phyloP scores from a whole-genome alignment of 2,888 invertebrate species.

The Argyra leucocephala region DNA sequence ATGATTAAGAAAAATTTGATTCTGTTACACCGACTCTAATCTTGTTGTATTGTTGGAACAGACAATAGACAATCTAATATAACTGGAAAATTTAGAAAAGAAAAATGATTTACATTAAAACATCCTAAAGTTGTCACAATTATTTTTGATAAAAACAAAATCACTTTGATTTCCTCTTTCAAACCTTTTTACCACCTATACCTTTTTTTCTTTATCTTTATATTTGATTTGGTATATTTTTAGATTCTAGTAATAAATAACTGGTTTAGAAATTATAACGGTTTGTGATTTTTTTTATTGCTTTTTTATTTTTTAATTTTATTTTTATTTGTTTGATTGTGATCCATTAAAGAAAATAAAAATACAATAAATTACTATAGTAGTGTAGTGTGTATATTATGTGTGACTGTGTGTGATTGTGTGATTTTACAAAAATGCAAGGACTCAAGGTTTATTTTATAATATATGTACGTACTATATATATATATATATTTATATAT shows the following conservation, averaged over 20 bases:
- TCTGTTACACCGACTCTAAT: too few species aligned
- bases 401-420: too few species aligned
- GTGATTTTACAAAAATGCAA: too few species aligned
- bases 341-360: background rate
- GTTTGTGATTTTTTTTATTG: background rate
- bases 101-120: too few species aligned
- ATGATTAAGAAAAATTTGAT: too few species aligned
- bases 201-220: background rate
- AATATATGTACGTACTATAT: too few species aligned
- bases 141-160: background rate
- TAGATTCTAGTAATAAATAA: background rate
- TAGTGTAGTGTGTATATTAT: too few species aligned
- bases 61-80: too few species aligned
- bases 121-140: background rate
- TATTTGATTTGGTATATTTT: background rate
- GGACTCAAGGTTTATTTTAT: too few species aligned
- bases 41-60: too few species aligned
- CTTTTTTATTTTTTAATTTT: background rate
- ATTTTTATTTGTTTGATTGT: background rate
- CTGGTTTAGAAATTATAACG: background rate
- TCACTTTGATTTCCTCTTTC: background rate
- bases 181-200: background rate
- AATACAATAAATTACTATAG: background rate
- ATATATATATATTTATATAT: too few species aligned
- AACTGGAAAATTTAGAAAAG: too few species aligned